Conservation (phyloP, 2,113 vertebrate species). For the Pangasianodon gigas region DNA sequence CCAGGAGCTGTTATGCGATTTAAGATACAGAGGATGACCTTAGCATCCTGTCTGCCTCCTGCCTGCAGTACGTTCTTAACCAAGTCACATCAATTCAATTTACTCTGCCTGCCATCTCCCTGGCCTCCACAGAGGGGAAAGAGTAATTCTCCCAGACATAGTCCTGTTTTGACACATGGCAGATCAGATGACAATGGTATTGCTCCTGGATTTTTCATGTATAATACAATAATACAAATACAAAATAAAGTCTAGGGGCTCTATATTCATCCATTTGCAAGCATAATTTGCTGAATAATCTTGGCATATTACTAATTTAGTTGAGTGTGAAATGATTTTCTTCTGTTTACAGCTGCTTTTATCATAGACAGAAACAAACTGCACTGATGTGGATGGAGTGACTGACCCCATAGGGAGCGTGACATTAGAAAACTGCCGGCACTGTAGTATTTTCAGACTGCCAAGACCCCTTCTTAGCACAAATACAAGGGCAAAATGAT, state of each 20-base stretch:
- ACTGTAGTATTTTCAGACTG: neutral
- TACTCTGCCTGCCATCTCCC: conserved; percentile 64
- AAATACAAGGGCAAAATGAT: neutral
- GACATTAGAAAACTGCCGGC: neutral
- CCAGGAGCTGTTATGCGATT: conserved; percentile 58
- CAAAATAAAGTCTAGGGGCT: neutral
- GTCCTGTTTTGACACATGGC: neutral
- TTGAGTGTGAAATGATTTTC: neutral
- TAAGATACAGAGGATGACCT: conserved; percentile 71
- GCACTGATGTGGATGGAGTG: neutral
- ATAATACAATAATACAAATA: neutral
- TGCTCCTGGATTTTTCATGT: neutral
- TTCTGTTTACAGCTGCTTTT: neutral
- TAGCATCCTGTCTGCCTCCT: conserved; percentile 62
- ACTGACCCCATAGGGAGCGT: neutral
- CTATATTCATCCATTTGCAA: neutral
- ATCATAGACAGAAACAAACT: neutral
- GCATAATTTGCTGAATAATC: neutral
- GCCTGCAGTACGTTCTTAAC: conserved; percentile 68
- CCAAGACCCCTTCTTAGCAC: neutral
- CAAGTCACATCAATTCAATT: conserved; percentile 74
- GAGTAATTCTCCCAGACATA: conserved; percentile 24
- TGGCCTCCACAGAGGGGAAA: conserved; percentile 54
- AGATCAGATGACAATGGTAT: neutral
- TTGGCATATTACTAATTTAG: neutral